Evolutionary conservation across 2,888 invertebrate species (phyloP).

Genomic region (Zaprionus bogoriensis): DNA sequence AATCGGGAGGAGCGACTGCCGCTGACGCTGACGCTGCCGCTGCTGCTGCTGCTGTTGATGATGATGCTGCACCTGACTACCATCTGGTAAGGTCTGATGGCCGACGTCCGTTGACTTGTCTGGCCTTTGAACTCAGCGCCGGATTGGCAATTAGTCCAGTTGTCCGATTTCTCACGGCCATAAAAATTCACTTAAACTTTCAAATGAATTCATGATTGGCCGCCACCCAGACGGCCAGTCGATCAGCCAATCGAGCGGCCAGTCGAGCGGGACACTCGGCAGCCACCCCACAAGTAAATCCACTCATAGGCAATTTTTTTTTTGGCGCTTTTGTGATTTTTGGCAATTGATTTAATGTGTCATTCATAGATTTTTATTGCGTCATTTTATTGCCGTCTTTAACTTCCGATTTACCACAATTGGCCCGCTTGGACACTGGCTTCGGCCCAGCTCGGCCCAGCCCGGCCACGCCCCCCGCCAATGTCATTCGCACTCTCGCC

Average conservation of each 20-base stretch:
- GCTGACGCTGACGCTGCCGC: slow-evolving; percentile 16
- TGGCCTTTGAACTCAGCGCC: slow-evolving; percentile 36
- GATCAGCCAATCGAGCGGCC: too few relatives aligned
- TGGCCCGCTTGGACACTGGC: slow-evolving; percentile 79
- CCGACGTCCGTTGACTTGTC: slow-evolving; percentile 7
- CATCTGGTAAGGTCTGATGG: slow-evolving; percentile 15
- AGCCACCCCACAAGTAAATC: not conserved
- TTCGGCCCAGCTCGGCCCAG: slow-evolving; percentile 21
- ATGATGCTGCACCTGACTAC: slow-evolving; percentile 53
- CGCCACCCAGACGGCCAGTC: slow-evolving; percentile 51
- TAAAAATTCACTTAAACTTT: slow-evolving; percentile 69
- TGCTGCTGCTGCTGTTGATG: slow-evolving; percentile 36
- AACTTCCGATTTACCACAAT: slow-evolving; percentile 83
- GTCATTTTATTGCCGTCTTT: slow-evolving; percentile 83
- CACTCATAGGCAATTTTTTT: slow-evolving; percentile 22
- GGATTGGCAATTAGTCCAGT: slow-evolving; percentile 56
- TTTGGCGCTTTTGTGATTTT: slow-evolving; percentile 79
- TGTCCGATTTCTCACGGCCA: slow-evolving; percentile 66
- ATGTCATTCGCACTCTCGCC: slow-evolving; percentile 36
- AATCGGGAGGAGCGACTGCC: slow-evolving; percentile 43
- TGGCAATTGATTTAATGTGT: slow-evolving; percentile 83
- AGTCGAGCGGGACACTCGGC: too few relatives aligned
- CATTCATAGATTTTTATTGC: slow-evolving; percentile 83
- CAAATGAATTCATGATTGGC: slow-evolving; percentile 57
- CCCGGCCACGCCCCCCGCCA: slow-evolving; percentile 30